Conservation (phyloP, 2,797 vertebrate genomes). For the Ceryle rudis region DNA sequence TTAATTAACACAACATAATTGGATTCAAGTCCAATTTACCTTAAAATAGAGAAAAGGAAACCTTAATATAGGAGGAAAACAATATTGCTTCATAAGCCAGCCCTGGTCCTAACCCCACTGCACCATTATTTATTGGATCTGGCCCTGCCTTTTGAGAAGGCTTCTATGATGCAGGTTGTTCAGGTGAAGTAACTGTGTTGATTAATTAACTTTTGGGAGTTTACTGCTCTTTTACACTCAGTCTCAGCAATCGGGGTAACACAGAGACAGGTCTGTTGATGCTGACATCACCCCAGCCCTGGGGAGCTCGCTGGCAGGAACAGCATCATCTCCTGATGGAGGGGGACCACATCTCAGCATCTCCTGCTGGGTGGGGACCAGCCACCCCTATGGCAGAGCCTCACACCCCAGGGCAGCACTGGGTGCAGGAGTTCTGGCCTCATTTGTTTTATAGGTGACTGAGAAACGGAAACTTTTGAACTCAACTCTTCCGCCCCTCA, state of each 20-base stretch:
- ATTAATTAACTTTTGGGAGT: not conserved
- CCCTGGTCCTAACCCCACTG: not conserved
- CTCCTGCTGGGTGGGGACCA: not conserved
- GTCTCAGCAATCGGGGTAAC: not conserved
- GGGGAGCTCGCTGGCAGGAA: not conserved
- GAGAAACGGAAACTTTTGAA: not conserved
- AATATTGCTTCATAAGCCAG: not conserved
- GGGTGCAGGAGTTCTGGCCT: not conserved
- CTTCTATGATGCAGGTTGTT: not conserved
- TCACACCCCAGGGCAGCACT: accelerated
- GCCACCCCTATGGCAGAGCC: not conserved
- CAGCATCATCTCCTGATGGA: not conserved
- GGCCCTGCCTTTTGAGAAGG: no score
- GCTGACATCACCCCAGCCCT: not conserved
- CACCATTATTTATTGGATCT: not conserved
- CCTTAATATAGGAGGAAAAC: not conserved
- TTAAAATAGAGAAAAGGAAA: not conserved
- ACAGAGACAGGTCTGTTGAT: accelerated
- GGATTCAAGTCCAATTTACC: not conserved
- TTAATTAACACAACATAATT: not conserved
- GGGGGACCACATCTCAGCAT: not conserved
- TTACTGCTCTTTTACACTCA: not conserved
- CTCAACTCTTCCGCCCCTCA: accelerated
- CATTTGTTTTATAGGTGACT: accelerated
- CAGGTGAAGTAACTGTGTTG: not conserved